Conservation (phyloP, 2,113 vertebrate genomes). For the Laticauda laticaudata region DNA sequence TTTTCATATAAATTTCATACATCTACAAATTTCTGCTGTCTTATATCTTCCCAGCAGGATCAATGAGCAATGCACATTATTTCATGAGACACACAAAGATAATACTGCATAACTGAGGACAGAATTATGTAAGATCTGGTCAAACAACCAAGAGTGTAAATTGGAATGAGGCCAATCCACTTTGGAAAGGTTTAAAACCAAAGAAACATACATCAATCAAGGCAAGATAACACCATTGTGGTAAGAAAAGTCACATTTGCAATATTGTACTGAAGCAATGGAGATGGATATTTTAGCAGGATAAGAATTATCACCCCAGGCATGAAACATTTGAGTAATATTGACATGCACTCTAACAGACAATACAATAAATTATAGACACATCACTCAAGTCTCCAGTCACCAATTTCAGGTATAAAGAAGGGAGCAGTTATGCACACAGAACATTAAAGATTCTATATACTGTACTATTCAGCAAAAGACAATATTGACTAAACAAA, state of each 20-base stretch:
- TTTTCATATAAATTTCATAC: not conserved
- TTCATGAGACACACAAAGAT: not conserved
- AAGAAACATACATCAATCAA: not conserved
- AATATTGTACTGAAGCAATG: conserved; percentile 7
- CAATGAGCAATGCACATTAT: not conserved
- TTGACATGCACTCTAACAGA: conserved; percentile 7
- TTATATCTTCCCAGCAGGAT: not conserved
- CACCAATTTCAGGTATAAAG: conserved; percentile 3
- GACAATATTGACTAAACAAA: not conserved
- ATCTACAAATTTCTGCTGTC: not conserved
- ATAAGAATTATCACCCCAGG: not conserved
- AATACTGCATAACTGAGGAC: conserved; percentile 9
- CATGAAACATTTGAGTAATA: not conserved
- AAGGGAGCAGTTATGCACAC: not conserved
- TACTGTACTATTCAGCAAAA: not conserved
- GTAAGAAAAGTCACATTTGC: conserved; percentile 25
- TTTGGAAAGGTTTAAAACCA: not conserved
- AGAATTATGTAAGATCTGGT: not conserved
- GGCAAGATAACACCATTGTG: not conserved
- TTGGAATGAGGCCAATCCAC: not conserved
- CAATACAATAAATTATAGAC: not conserved
- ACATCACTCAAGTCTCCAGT: not conserved
- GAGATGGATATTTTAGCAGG: not conserved
- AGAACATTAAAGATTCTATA: not conserved
- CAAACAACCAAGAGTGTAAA: not conserved